These are phyloP conservation scores for Sarcophaga variegata DNA, from an alignment of 2,888 invertebrate species.

Conservation along the genomic window DNA sequence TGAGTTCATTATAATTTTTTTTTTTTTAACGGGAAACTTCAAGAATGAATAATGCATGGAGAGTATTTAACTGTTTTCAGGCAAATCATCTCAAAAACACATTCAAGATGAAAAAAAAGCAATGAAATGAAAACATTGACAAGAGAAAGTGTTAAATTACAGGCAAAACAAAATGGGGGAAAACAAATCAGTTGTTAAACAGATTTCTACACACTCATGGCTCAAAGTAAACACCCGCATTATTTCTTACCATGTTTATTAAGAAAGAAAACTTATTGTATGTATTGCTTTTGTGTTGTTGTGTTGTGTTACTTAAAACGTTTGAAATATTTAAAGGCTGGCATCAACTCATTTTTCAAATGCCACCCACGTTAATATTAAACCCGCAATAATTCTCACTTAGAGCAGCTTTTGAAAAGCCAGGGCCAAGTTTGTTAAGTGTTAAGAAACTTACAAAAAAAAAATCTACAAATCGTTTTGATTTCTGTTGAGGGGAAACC, in stretches of 20 bases:
- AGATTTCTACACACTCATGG: not conserved
- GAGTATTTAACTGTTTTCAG: too few relatives aligned
- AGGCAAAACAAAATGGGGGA: conserved; percentile 46
- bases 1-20: conserved; percentile 54
- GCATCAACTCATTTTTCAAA: conserved; percentile 61
- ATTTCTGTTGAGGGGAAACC: not conserved
- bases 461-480: not conserved
- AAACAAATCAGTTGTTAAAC: conserved; percentile 42
- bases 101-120: not conserved
- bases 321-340: conserved; percentile 12
- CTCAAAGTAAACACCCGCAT: not conserved
- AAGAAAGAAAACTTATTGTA: too few relatives aligned
- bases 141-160: conserved; percentile 78
- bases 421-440: conserved; percentile 68
- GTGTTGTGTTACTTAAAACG: not conserved
- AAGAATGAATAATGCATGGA: conserved; percentile 8
- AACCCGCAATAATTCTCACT: conserved; percentile 25
- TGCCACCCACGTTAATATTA: conserved; percentile 58
- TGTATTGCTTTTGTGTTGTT: not conserved
- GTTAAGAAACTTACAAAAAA: not conserved
- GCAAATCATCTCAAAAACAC: not conserved
- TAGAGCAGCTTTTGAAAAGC: conserved; percentile 16
- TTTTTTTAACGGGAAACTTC: conserved; percentile 20
- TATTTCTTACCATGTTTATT: not conserved
- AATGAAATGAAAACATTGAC: conserved; percentile 74